Percentiles rank a stretch among this genome's conserved stretches.
Evolutionary conservation across 2,888 invertebrate genomes (phyloP).

Genomic region (Drosophila phalerata): DNA sequence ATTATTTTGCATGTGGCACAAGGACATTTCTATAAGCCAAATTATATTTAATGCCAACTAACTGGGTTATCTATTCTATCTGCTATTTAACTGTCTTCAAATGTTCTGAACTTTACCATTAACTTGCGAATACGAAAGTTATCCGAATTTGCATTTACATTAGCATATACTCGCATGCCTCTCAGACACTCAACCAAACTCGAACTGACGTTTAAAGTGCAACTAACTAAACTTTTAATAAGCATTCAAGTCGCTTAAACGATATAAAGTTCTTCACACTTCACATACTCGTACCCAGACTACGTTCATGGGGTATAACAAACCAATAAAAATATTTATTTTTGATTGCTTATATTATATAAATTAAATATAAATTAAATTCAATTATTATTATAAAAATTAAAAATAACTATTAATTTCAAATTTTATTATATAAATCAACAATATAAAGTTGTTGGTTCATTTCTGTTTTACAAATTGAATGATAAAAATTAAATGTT

Average conservation of each 20-base stretch:
- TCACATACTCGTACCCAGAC: conserved; percentile 6
- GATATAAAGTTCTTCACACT: conserved; percentile 14
- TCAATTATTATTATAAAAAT: too few species aligned
- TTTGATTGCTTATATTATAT: too few species aligned
- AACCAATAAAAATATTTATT: not conserved
- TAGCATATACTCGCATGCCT: conserved; percentile 19
- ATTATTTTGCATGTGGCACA: conserved; percentile 64
- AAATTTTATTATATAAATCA: too few species aligned
- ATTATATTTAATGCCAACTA: conserved; percentile 46
- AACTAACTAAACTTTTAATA: conserved; percentile 58
- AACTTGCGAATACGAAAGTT: conserved; percentile 17
- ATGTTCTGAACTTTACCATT: conserved; percentile 8
- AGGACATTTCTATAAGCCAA: conserved; percentile 57
- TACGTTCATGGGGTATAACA: not conserved
- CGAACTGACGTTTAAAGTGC: conserved; percentile 15
- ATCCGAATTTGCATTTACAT: conserved; percentile 25
- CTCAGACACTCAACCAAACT: not conserved
- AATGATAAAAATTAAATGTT: too few species aligned
- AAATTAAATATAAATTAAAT: too few species aligned
- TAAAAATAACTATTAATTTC: too few species aligned
- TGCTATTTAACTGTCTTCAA: conserved; percentile 15
- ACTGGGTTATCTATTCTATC: conserved; percentile 56
- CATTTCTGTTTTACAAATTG: too few species aligned
- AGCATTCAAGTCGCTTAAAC: conserved; percentile 40
- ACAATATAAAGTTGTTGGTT: too few species aligned